Conservation (phyloP, 2,797 vertebrate species). For the Mionectes olivaceus region DNA sequence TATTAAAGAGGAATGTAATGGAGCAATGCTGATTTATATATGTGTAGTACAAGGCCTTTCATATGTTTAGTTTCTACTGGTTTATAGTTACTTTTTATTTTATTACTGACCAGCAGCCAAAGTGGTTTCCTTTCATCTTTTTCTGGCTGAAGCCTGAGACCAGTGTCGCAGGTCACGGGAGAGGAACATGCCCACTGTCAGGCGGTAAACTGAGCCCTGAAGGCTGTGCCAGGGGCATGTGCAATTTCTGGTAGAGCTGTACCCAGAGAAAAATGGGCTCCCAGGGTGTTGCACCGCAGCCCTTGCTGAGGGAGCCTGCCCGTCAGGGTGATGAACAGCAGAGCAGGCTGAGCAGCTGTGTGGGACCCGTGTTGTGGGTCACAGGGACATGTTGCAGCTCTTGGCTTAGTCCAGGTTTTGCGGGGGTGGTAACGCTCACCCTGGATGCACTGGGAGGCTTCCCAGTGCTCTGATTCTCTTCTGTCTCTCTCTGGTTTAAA, state of each 20-base stretch:
- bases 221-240: accelerated
- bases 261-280: too few relatives aligned
- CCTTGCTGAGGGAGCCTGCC: not conserved
- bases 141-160: not conserved
- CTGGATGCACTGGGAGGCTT: not conserved
- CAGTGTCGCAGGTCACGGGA: accelerated
- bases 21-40: not conserved
- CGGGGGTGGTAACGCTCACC: not conserved
- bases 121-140: not conserved
- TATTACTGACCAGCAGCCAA: not conserved
- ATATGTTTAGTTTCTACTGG: not conserved
- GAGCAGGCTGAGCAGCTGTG: not conserved
- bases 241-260: not conserved
- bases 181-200: accelerated
- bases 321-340: accelerated
- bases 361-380: not conserved
- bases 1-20: not conserved
- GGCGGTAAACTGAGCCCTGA: not conserved
- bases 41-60: not conserved
- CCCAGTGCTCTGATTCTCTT: not conserved
- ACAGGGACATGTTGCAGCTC: not conserved
- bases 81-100: conserved; percentile 9
- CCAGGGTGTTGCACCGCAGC: accelerated
- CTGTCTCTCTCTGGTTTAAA: not conserved
- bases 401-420: accelerated